Evolutionary conservation across 2,797 vertebrate genomes (phyloP), one percentile per base, ranked within the genome.

Genomic region (Crenichthys baileyi): DNA sequence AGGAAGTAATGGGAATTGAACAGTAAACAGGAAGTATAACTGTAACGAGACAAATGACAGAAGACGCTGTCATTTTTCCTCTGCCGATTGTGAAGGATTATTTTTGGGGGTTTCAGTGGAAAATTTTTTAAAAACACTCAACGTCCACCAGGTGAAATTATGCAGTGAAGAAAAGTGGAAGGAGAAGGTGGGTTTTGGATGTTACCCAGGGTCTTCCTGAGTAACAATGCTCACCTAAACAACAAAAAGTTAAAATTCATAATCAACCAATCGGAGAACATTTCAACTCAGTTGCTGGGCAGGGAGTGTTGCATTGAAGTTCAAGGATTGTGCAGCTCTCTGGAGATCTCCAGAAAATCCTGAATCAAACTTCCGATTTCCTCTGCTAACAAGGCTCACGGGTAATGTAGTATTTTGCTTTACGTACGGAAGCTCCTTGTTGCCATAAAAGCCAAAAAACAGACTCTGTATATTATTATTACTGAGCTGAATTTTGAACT

Each of bases 341-440:
- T 15, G 11, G 55, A 9, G 8, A 56, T 2, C 24, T 8, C 55
- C 24, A 58, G 56, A 11, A 70, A 44, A 70, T 70, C 63, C 24
- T 70, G 67, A 26, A 44, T 26, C 15, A 22, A 56, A 24, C 11
- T 13, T 60, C 46, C 46, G 4, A 8, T 24, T 18, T 8, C 7
- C 7, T 75, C 0, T 0, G 56, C 55, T 8, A 2, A 51, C 1
- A 20, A 73, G 48, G 48, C 41, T 84, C 7, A 5, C 74, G 78
- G 80, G 50, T 67, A 77, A 1, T 31, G 31, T 65, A 78, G 68
- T 78, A 0, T 48, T 36, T 50, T 2, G 22, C 7, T 24, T n/a
- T 55, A 55, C 11, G 20, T 73, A 55, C 1, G 11, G 50, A 73
- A 55, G 71, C 31, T 73, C 31, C 91, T 96, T 96, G 95, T 96